Evolutionary conservation across 2,113 vertebrate species (phyloP).

Genomic region (Brachyhypopomus occidentalis): DNA sequence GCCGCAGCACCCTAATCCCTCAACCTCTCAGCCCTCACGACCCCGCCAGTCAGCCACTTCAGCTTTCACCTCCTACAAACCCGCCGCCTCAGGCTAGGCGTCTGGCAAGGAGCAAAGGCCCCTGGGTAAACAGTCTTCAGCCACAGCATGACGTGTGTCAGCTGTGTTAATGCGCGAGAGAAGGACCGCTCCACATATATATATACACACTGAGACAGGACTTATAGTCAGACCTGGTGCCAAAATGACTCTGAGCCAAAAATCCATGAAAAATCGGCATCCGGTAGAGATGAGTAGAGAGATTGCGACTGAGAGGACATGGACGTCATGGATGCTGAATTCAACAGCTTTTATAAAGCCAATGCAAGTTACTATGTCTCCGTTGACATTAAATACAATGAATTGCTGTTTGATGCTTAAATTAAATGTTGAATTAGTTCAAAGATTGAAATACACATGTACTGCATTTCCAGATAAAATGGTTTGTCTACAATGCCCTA

Average conservation of each 20-base stretch:
- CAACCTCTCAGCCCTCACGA: neutral
- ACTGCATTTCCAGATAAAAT: neutral
- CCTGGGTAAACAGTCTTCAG: slow-evolving; percentile 42
- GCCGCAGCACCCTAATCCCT: neutral
- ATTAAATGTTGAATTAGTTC: neutral
- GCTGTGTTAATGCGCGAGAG: slow-evolving; percentile 26
- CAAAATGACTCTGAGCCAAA: neutral
- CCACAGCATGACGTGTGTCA: slow-evolving; percentile 40
- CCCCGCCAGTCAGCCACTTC: slow-evolving; percentile 18
- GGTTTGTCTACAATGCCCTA: neutral
- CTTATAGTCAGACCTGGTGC: neutral
- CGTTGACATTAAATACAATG: neutral
- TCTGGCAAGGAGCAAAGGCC: slow-evolving; percentile 33
- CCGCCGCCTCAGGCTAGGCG: slow-evolving; percentile 22
- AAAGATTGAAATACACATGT: neutral
- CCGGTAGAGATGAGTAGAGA: neutral
- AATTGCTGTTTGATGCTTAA: neutral
- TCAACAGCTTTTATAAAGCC: neutral
- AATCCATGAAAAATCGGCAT: slow-evolving; percentile 29
- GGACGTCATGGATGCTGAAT: neutral
- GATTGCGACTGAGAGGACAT: neutral
- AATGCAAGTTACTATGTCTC: neutral
- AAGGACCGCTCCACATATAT: slow-evolving; percentile 1
- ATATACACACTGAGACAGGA: slow-evolving; percentile 17
- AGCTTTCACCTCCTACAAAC: slow-evolving; percentile 26